Evolutionary conservation across 2,113 vertebrate genomes (phyloP).

Genomic region (Polyodon spathula): DNA sequence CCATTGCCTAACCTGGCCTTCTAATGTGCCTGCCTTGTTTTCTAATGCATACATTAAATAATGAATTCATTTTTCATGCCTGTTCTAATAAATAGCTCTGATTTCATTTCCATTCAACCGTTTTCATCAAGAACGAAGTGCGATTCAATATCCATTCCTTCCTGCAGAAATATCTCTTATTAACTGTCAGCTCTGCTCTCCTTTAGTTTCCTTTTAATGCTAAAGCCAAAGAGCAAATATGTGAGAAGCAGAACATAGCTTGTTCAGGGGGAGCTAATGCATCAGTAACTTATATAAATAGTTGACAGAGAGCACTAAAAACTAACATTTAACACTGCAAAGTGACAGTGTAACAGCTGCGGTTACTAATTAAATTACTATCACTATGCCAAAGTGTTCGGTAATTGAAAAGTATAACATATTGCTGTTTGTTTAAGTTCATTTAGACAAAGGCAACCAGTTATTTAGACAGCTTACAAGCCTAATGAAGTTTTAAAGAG

Average conservation of each 20-base stretch:
- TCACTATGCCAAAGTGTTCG: not conserved
- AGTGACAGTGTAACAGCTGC: not conserved
- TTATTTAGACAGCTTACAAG: constrained; percentile 4
- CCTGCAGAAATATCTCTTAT: too few relatives aligned
- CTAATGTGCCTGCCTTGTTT: too few relatives aligned
- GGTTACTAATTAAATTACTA: constrained; percentile 2
- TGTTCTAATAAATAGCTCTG: too few relatives aligned
- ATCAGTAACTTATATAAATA: not conserved
- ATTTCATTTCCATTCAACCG: too few relatives aligned
- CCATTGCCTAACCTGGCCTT: too few relatives aligned
- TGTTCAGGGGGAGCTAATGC: not conserved
- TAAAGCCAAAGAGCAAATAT: not conserved
- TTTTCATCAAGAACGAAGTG: too few relatives aligned
- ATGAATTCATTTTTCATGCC: too few relatives aligned
- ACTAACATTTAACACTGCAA: not conserved
- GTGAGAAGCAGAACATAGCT: not conserved
- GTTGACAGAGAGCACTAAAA: not conserved
- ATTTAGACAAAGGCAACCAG: not conserved
- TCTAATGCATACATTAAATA: too few relatives aligned
- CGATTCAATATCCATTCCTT: too few relatives aligned
- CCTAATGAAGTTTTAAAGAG: constrained; percentile 3
- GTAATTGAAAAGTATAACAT: constrained; percentile 5
- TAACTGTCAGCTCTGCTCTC: too few relatives aligned
- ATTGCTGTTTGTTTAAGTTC: constrained; percentile 38
- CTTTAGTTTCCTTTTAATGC: too few relatives aligned